A percentile compares a stretch with the other conserved stretches of the same genome.
Conservation (phyloP, 2,113 vertebrate genomes). For the Serilophus lunatus region DNA sequence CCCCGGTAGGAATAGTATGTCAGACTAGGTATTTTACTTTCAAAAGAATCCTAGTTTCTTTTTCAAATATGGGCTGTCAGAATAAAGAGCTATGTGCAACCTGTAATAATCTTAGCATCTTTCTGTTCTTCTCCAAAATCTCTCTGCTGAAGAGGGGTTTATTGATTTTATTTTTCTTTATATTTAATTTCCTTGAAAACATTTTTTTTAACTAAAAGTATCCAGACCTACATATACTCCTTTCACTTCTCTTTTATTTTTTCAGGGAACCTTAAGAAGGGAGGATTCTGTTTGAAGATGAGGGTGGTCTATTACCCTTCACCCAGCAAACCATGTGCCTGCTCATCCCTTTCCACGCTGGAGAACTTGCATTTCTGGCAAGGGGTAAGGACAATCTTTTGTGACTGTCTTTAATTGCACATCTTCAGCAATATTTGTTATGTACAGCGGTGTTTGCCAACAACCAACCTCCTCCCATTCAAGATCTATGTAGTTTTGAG, state of each 20-base stretch:
- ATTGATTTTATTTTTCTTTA: neutral
- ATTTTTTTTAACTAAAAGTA: neutral
- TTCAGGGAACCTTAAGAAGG: neutral
- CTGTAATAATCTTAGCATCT: neutral
- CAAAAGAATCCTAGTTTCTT: neutral
- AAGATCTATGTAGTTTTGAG: neutral
- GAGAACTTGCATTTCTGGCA: neutral
- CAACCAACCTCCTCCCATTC: neutral
- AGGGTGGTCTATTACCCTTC: neutral
- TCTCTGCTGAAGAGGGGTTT: neutral
- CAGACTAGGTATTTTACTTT: neutral
- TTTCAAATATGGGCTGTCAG: neutral
- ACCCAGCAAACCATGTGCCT: rapidly evolving
- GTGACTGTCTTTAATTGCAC: neutral
- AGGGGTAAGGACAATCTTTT: neutral
- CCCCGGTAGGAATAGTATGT: neutral
- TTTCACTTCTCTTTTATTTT: neutral
- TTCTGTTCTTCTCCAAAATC: neutral
- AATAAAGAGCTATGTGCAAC: neutral
- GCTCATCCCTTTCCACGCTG: neutral
- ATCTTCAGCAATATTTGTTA: neutral
- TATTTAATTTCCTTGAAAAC: neutral
- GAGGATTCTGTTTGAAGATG: neutral
- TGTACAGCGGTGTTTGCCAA: neutral
- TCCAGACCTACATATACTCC: neutral